Percentiles rank a stretch among this genome's conserved stretches.
These are phyloP conservation scores for Pseudocheirus occidentalis DNA, from an alignment of 2,797 vertebrate species.

Conservation along the genomic window DNA sequence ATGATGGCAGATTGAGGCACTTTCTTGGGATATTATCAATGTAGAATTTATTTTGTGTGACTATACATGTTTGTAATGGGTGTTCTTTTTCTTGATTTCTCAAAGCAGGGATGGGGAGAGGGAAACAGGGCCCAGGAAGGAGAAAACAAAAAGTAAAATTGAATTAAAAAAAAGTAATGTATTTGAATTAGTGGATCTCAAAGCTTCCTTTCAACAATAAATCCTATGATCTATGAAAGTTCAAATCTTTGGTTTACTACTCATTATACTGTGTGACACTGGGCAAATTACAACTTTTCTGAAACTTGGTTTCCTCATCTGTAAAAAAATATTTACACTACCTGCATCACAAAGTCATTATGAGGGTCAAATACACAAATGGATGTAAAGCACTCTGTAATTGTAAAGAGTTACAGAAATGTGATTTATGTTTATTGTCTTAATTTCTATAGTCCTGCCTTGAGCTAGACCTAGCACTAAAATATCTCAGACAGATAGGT, in stretches of 20 bases:
- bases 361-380: neutral
- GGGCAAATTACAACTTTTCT: neutral
- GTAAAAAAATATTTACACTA: neutral
- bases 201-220: neutral
- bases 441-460: neutral
- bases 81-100: neutral
- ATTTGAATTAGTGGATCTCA: neutral
- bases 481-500: neutral
- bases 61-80: neutral
- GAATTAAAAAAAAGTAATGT: neutral
- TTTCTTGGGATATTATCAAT: neutral
- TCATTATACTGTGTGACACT: neutral
- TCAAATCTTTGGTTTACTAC: neutral
- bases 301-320: neutral
- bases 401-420: neutral
- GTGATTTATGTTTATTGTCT: neutral
- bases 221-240: neutral
- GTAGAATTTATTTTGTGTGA: neutral
- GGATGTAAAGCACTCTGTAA: neutral
- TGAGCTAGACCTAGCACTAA: neutral
- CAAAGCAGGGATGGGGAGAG: neutral
- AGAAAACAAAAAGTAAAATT: neutral
- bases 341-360: neutral
- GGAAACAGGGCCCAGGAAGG: neutral
- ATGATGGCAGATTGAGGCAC: neutral